These are phyloP conservation scores for Danio kyathit DNA, from an alignment of 2,797 vertebrate species.

Conservation along the genomic window DNA sequence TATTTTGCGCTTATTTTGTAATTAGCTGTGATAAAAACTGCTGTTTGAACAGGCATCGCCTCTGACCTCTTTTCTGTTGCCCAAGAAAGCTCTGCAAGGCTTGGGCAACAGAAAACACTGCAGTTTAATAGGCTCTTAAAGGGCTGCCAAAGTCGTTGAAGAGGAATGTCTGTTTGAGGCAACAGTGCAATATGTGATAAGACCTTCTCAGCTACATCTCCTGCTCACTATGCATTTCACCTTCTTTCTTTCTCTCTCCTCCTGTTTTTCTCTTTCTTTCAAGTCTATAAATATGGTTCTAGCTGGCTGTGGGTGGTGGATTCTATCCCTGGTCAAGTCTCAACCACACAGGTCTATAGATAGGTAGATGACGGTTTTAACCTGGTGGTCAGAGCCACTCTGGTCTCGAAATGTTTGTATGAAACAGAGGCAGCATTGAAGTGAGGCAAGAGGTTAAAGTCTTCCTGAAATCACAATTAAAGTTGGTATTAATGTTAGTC, in stretches of 20 bases:
- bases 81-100: conserved; percentile 26
- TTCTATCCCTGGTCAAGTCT: conserved; percentile 52
- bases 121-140: conserved; percentile 75
- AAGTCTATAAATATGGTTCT: conserved; percentile 20
- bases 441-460: conserved; percentile 34
- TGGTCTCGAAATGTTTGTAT: conserved; percentile 15
- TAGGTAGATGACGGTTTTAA: conserved; percentile 56
- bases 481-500: too few species aligned
- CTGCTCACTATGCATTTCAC: conserved; percentile 2
- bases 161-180: conserved; percentile 73
- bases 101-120: conserved; percentile 73
- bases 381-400: conserved; percentile 39
- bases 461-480: too few species aligned
- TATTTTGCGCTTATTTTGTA: conserved; percentile 27
- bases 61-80: conserved; percentile 34
- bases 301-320: conserved; percentile 36
- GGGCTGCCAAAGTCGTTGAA: conserved; percentile 74
- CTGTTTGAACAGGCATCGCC: conserved; percentile 21
- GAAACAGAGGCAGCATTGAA: conserved; percentile 70
- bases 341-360: conserved; percentile 60
- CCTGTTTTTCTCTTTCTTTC: conserved; percentile 8
- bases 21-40: conserved; percentile 19
- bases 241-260: conserved; percentile 28
- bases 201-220: conserved; percentile 30
- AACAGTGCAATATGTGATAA: conserved; percentile 70